phyloP scores from a whole-genome alignment of 2,113 vertebrate genomes.

The Heliornis fulica region DNA sequence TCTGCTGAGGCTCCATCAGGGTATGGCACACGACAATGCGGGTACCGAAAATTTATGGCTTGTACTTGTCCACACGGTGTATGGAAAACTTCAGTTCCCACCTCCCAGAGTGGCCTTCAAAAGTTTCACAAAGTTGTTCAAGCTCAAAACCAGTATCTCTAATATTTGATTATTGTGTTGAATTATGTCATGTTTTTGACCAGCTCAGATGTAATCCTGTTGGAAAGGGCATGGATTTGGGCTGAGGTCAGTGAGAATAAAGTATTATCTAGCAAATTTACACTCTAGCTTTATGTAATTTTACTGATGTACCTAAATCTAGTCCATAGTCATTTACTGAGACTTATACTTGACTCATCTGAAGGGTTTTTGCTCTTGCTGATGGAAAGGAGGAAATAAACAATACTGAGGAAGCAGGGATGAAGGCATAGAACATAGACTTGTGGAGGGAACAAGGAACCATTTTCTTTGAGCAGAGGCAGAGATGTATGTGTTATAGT shows the following conservation, averaged over 20 bases:
- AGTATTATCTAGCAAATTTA: neutral
- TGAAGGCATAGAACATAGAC: neutral
- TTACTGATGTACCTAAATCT: neutral
- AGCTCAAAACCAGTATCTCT: neutral
- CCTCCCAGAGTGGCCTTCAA: neutral
- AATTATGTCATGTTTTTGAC: neutral
- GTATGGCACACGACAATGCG: neutral
- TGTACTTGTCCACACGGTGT: accelerated
- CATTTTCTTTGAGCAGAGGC: neutral
- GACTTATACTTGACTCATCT: neutral
- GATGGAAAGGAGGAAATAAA: neutral
- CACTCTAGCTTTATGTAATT: neutral
- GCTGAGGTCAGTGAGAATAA: neutral
- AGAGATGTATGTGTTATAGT: neutral
- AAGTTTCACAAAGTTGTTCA: neutral
- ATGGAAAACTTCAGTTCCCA: neutral
- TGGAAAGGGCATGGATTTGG: neutral
- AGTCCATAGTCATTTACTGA: neutral
- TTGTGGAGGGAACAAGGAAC: neutral
- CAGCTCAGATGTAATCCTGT: neutral
- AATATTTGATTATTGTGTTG: neutral
- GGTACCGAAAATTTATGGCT: neutral
- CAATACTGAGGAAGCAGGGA: neutral
- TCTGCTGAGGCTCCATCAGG: neutral
- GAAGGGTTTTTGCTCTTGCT: neutral